A percentile compares a stretch with the other conserved stretches of the same genome.
Evolutionary conservation across 2,888 invertebrate genomes (phyloP).

Genomic region (Calliphora vomitoria): DNA sequence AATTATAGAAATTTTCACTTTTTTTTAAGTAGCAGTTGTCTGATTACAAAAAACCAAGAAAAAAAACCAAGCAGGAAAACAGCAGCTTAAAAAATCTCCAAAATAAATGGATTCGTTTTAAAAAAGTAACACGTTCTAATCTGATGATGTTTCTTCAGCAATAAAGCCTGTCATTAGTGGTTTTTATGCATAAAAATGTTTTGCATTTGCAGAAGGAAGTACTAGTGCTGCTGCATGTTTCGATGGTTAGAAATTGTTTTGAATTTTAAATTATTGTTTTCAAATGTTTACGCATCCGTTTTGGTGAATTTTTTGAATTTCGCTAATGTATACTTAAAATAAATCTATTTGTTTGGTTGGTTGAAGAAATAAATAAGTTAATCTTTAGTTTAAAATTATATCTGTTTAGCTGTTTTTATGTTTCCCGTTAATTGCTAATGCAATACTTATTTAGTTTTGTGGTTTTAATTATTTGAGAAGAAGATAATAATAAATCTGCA

Average conservation of each 20-base stretch:
- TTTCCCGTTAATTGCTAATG: constrained; percentile 6
- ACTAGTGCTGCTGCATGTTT: constrained; percentile 22
- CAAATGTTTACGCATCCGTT: constrained; percentile 73
- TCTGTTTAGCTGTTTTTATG: neutral
- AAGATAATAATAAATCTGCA: neutral
- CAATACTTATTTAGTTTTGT: constrained; percentile 9
- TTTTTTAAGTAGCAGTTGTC: constrained; percentile 60
- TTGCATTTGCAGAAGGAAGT: constrained; percentile 34
- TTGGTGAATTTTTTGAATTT: constrained; percentile 25
- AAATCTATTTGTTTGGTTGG: constrained; percentile 34
- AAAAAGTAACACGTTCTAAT: constrained; percentile 77
- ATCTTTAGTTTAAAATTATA: neutral
- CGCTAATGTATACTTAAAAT: constrained; percentile 39
- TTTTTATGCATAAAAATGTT: constrained; percentile 70
- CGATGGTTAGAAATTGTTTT: constrained; percentile 45
- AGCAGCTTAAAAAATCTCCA: constrained; percentile 26
- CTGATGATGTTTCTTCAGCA: constrained; percentile 65
- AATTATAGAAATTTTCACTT: constrained; percentile 81
- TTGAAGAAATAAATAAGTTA: neutral
- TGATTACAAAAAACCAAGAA: constrained; percentile 31
- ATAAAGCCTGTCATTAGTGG: constrained; percentile 75
- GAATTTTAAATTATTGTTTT: constrained; percentile 69
- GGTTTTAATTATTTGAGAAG: constrained; percentile 46
- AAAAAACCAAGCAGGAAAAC: neutral
- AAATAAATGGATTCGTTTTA: constrained; percentile 74